Evolutionary conservation across 1,140 invertebrate genomes (phyloP).

Genomic region (Ceratina calcarata): DNA sequence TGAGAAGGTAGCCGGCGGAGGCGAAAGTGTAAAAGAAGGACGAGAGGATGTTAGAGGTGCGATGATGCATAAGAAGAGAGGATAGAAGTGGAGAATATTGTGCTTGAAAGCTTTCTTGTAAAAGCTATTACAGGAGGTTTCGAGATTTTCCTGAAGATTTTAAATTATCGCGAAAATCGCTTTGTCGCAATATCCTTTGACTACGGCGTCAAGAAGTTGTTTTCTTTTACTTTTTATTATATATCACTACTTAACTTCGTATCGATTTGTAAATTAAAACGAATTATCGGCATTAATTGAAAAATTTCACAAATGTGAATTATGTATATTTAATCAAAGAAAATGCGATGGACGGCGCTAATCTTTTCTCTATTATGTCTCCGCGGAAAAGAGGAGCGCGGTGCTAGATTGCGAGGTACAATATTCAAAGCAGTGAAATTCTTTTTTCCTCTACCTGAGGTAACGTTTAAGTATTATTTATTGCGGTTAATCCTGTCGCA

Average conservation of each 20-base stretch:
- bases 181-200: too few species aligned
- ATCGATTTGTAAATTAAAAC: too few species aligned
- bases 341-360: too few species aligned
- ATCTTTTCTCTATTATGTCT: neutral
- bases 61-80: neutral
- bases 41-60: neutral
- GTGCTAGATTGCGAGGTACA: neutral
- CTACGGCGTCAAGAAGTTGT: too few species aligned
- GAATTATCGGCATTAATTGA: too few species aligned
- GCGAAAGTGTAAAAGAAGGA: neutral
- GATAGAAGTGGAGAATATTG: neutral
- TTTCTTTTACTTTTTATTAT: too few species aligned
- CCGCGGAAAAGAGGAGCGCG: neutral
- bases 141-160: neutral
- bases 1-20: too few species aligned
- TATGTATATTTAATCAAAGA: too few species aligned
- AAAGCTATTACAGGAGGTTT: neutral
- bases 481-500: constrained; percentile 15
- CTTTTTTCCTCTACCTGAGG: neutral
- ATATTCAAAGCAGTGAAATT: neutral
- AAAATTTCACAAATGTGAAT: too few species aligned
- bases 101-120: too few species aligned
- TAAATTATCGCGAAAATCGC: neutral
- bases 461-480: neutral
- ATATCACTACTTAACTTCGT: too few species aligned